These are phyloP conservation scores for Strix uralensis DNA, from an alignment of 2,113 vertebrate genomes.

Conservation along the genomic window DNA sequence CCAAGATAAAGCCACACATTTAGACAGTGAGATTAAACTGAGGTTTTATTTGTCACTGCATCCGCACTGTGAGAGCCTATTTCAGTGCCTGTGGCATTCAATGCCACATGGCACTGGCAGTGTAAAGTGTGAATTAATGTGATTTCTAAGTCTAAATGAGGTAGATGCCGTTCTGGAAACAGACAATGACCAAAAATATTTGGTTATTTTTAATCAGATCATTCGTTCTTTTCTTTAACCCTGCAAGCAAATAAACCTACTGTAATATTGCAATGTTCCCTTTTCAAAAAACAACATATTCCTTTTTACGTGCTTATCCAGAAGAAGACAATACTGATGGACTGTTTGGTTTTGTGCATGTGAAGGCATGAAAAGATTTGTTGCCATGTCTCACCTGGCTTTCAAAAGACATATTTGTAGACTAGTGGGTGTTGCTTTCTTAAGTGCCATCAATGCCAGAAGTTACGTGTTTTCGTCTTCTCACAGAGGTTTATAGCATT, in stretches of 20 bases:
- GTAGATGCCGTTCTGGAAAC: background rate
- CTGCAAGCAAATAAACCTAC: background rate
- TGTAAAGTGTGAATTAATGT: background rate
- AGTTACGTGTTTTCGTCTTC: background rate
- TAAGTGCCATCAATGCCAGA: background rate
- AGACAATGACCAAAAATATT: background rate
- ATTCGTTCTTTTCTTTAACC: background rate
- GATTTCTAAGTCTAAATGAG: background rate
- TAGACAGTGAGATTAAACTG: background rate
- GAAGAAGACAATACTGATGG: background rate
- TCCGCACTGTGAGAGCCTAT: background rate
- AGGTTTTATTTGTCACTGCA: background rate
- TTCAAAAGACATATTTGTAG: background rate
- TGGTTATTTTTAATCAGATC: background rate
- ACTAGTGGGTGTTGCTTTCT: background rate
- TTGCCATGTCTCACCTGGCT: background rate
- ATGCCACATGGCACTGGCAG: background rate
- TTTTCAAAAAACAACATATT: background rate
- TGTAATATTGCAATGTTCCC: background rate
- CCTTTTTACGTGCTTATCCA: background rate
- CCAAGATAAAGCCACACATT: background rate
- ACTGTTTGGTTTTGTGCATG: background rate
- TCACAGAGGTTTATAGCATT: background rate
- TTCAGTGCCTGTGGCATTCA: background rate
- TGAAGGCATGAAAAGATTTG: background rate